phyloP scores from a whole-genome alignment of 2,797 vertebrate genomes.

The Xiphophorus birchmanni region DNA sequence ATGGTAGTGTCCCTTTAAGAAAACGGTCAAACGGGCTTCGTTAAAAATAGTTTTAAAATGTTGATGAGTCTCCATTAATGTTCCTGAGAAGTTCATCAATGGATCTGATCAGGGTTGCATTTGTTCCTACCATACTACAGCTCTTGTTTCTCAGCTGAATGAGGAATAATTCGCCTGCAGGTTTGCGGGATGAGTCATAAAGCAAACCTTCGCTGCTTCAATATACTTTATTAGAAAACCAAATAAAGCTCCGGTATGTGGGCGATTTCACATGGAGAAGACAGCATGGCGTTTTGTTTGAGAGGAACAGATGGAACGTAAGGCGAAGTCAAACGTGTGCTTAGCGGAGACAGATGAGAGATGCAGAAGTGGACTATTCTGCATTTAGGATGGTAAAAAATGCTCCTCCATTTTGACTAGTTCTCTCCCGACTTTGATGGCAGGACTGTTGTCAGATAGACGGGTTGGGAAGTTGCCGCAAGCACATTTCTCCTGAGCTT shows the following conservation, averaged over 20 bases:
- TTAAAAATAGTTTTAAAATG: neutral
- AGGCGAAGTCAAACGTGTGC: slow-evolving; percentile 39
- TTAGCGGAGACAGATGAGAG: slow-evolving; percentile 28
- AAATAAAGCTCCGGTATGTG: slow-evolving; percentile 31
- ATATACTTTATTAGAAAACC: slow-evolving; percentile 49
- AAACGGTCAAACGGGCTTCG: neutral
- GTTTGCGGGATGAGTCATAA: slow-evolving; percentile 34
- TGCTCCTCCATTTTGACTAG: slow-evolving; percentile 10
- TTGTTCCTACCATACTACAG: neutral
- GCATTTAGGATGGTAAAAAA: slow-evolving; percentile 27
- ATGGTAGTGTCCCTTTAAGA: neutral
- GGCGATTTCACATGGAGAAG: slow-evolving; percentile 39
- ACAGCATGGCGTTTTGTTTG: slow-evolving; percentile 30
- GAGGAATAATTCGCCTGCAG: slow-evolving; percentile 9
- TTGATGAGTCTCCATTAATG: neutral
- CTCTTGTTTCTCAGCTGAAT: slow-evolving; percentile 3
- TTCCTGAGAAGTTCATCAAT: neutral
- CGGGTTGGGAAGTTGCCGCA: slow-evolving; percentile 57
- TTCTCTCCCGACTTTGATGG: slow-evolving; percentile 45
- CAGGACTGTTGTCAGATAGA: slow-evolving; percentile 51
- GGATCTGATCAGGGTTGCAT: neutral
- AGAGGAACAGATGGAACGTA: slow-evolving; percentile 47
- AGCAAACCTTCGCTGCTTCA: slow-evolving; percentile 44
- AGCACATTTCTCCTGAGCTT: slow-evolving; percentile 48
- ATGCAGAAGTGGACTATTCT: neutral